These are phyloP conservation scores for Diloba caeruleocephala DNA, from an alignment of 2,888 invertebrate species.

Conservation along the genomic window DNA sequence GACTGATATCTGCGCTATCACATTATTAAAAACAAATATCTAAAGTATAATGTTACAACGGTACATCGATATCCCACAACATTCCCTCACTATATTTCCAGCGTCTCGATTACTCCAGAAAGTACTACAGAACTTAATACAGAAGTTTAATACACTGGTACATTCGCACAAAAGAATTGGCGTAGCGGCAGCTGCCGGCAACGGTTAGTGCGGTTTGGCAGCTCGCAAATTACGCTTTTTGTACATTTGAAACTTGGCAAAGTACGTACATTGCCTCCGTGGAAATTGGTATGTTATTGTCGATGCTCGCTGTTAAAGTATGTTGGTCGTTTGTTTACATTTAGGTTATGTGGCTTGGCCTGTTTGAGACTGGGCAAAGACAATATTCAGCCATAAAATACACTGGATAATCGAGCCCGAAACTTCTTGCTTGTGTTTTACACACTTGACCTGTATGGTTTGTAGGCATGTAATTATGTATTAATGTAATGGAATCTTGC, in stretches of 20 bases:
- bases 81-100: neutral
- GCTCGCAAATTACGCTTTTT: constrained; percentile 51
- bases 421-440: too few relatives aligned
- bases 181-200: constrained; percentile 42
- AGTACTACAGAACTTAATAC: constrained; percentile 41
- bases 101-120: constrained; percentile 42
- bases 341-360: too few relatives aligned
- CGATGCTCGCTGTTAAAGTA: constrained; percentile 18
- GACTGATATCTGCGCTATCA: too few relatives aligned
- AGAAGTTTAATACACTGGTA: constrained; percentile 47
- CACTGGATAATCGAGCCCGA: too few relatives aligned
- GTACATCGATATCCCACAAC: neutral
- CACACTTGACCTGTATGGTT: too few relatives aligned
- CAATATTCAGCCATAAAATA: too few relatives aligned
- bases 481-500: too few relatives aligned
- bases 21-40: too few relatives aligned
- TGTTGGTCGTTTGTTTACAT: neutral
- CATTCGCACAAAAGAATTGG: constrained; percentile 49
- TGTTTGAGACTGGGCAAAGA: too few relatives aligned
- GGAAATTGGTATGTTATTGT: constrained; percentile 43
- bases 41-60: neutral
- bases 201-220: constrained; percentile 52
- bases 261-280: constrained; percentile 18
- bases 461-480: too few relatives aligned
- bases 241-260: constrained; percentile 51